These are phyloP conservation scores for Siniperca scherzeri DNA, from an alignment of 2,797 vertebrate genomes.

Conservation along the genomic window DNA sequence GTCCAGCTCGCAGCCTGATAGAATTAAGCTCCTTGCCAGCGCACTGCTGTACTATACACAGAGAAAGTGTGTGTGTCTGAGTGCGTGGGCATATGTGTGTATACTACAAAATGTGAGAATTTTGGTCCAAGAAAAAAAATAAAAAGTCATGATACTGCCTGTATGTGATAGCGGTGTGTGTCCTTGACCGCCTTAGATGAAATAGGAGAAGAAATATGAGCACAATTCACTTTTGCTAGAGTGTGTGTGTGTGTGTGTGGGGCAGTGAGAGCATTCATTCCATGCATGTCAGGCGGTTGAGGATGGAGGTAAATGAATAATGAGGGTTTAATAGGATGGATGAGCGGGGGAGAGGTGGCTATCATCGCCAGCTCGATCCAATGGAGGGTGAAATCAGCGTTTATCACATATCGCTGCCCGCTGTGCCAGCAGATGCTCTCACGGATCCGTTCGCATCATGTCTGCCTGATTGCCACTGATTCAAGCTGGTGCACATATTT, in stretches of 20 bases:
- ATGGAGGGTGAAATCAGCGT: constrained; percentile 82
- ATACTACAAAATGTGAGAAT: constrained; percentile 44
- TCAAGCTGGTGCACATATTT: constrained; percentile 74
- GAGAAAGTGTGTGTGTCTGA: constrained; percentile 43
- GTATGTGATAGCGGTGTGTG: constrained; percentile 49
- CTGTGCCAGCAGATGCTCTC: constrained; percentile 78
- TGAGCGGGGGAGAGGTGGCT: constrained; percentile 68
- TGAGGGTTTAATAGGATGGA: constrained; percentile 80
- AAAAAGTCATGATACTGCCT: constrained; percentile 57
- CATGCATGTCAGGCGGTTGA: constrained; percentile 65
- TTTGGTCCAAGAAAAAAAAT: constrained; percentile 32
- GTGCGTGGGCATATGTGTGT: constrained; percentile 25
- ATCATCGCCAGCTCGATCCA: constrained; percentile 74
- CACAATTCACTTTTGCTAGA: constrained; percentile 36
- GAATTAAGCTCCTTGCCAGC: constrained; percentile 83
- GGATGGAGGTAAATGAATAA: constrained; percentile 81
- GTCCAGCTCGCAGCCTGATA: constrained; percentile 83
- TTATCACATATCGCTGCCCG: constrained; percentile 77
- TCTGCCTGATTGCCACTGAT: constrained; percentile 71
- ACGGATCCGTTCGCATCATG: constrained; percentile 64
- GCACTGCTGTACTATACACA: constrained; percentile 54
- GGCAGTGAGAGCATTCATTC: constrained; percentile 42
- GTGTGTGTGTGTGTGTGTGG: constrained; percentile 3
- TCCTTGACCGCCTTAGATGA: constrained; percentile 67
- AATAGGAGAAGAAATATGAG: constrained; percentile 41